phyloP scores from a whole-genome alignment of 2,888 invertebrate species.

The Isoperla grammatica region DNA sequence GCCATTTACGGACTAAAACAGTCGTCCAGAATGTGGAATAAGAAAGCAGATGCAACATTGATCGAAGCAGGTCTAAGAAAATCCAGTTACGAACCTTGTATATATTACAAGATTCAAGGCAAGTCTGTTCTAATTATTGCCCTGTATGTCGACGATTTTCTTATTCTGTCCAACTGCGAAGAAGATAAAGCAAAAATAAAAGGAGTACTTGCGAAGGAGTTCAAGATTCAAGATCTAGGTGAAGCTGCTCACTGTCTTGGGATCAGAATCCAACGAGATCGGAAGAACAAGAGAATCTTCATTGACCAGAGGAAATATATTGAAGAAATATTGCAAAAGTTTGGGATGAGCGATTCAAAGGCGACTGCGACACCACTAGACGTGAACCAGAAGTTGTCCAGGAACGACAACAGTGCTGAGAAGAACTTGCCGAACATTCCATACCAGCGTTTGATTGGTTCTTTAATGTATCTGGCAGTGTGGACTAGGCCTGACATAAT shows the following conservation, averaged over 20 bases:
- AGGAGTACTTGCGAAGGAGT: not conserved
- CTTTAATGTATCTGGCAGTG: not conserved
- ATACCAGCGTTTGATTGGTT: not conserved
- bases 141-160: slow-evolving; percentile 25
- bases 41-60: slow-evolving; percentile 12
- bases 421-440: not conserved
- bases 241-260: slow-evolving; percentile 1
- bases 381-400: not conserved
- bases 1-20: slow-evolving; percentile 27
- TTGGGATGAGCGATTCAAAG: slow-evolving; percentile 3
- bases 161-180: slow-evolving; percentile 21
- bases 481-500: too few species aligned
- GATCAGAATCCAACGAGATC: too few species aligned
- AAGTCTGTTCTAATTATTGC: slow-evolving; percentile 8
- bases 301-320: slow-evolving; percentile 2
- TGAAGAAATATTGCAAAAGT: slow-evolving; percentile 1
- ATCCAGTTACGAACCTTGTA: slow-evolving; percentile 16
- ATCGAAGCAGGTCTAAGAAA: not conserved
- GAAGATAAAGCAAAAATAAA: slow-evolving; percentile 17
- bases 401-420: too few species aligned
- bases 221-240: not conserved
- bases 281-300: not conserved
- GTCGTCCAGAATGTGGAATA: slow-evolving; percentile 23
- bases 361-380: not conserved
- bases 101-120: slow-evolving; percentile 5